These are phyloP conservation scores for Saxidomus purpurata DNA, from an alignment of 1,140 invertebrate species.

Conservation along the genomic window DNA sequence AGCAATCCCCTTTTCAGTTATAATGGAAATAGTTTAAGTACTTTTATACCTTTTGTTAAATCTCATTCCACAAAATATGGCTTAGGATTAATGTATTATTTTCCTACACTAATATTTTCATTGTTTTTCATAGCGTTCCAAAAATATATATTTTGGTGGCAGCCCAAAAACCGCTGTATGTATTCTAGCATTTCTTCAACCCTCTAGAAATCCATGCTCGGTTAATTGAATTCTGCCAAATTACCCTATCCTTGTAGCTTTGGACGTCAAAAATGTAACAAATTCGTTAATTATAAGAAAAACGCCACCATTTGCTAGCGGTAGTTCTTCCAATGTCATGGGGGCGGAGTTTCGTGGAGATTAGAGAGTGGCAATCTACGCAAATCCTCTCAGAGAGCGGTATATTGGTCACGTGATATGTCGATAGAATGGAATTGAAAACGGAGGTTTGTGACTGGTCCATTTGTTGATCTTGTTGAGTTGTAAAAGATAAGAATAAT, in stretches of 20 bases:
- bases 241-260: slow-evolving; percentile 16
- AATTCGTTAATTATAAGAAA: slow-evolving; percentile 27
- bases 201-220: slow-evolving; percentile 25
- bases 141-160: slow-evolving; percentile 61
- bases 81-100: slow-evolving; percentile 51
- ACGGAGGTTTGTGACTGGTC: slow-evolving; percentile 7
- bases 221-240: slow-evolving; percentile 62
- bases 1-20: slow-evolving; percentile 32
- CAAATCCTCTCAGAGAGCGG: not conserved
- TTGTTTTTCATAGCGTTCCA: slow-evolving; percentile 62
- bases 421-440: slow-evolving; percentile 17
- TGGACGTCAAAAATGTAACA: slow-evolving; percentile 27
- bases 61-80: slow-evolving; percentile 12
- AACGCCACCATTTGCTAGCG: slow-evolving; percentile 24
- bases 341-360: slow-evolving; percentile 1
- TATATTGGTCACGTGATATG: slow-evolving; percentile 3
- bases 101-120: slow-evolving; percentile 67
- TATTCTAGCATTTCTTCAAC: slow-evolving; percentile 22
- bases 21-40: slow-evolving; percentile 50
- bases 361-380: not conserved
- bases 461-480: not conserved
- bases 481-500: slow-evolving; percentile 7
- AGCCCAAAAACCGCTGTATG: slow-evolving; percentile 43
- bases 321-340: not conserved
- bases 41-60: slow-evolving; percentile 32